These are phyloP conservation scores for Lethrus apterus DNA, from an alignment of 1,140 invertebrate genomes.

Conservation along the genomic window DNA sequence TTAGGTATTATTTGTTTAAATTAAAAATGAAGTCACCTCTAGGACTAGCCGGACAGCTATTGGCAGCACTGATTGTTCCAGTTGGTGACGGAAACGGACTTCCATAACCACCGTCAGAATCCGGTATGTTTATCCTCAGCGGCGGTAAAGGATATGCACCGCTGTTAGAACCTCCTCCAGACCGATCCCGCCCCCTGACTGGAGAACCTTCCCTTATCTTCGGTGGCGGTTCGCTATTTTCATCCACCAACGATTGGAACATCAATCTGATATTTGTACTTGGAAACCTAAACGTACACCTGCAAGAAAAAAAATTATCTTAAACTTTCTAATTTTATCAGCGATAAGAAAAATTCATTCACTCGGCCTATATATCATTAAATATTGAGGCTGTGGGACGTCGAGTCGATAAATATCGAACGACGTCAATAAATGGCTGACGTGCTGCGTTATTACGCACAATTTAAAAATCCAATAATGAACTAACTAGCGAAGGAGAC, in stretches of 20 bases:
- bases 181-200: slow-evolving; percentile 35
- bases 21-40: slow-evolving; percentile 47
- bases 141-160: slow-evolving; percentile 52
- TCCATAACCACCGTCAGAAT: slow-evolving; percentile 64
- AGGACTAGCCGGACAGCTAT: slow-evolving; percentile 95
- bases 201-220: slow-evolving; percentile 36
- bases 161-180: slow-evolving; percentile 33
- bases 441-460: too few species aligned
- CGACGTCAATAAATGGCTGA: too few species aligned
- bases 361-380: too few species aligned
- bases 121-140: slow-evolving; percentile 86
- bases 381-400: too few species aligned
- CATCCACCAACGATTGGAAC: slow-evolving; percentile 87
- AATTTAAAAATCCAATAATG: too few species aligned
- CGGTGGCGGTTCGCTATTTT: slow-evolving; percentile 41
- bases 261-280: slow-evolving; percentile 93
- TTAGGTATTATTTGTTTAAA: not conserved
- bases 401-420: too few species aligned
- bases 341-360: too few species aligned
- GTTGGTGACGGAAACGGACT: slow-evolving; percentile 93
- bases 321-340: too few species aligned
- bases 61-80: slow-evolving; percentile 81
- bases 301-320: slow-evolving; percentile 52
- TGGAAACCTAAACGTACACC: slow-evolving; percentile 90
- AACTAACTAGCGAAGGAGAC: too few species aligned